These are phyloP conservation scores for Rhopalosiphum nymphaeae DNA, from an alignment of 2,888 invertebrate genomes.

Conservation along the genomic window DNA sequence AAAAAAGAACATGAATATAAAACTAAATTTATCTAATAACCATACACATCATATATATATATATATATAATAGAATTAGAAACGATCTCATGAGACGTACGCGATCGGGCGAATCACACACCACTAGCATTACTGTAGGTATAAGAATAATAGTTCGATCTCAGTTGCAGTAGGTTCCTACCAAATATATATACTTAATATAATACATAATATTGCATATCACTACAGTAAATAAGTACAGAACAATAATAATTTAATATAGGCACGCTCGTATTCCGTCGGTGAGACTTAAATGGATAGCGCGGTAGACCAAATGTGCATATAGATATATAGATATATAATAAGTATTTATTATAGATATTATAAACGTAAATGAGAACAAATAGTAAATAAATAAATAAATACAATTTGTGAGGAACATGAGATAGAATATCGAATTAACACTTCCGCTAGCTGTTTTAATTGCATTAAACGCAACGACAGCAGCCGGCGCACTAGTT, in stretches of 20 bases:
- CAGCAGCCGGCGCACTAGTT: slow-evolving; percentile 9
- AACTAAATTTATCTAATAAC: background rate
- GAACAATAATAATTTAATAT: background rate
- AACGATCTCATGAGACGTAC: background rate
- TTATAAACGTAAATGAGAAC: background rate
- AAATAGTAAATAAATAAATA: background rate
- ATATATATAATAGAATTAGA: background rate
- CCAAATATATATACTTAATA: background rate
- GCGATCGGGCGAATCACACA: background rate
- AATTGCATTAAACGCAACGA: slow-evolving; percentile 13
- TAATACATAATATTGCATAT: background rate
- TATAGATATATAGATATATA: background rate
- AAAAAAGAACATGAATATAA: background rate
- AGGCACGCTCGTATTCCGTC: background rate
- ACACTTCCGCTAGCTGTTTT: background rate
- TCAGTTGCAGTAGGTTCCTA: background rate
- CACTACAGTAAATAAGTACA: background rate
- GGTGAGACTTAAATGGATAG: background rate
- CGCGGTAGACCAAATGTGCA: background rate
- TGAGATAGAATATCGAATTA: background rate
- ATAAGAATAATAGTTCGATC: background rate
- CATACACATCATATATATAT: background rate
- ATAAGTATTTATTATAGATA: background rate
- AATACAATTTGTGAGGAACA: background rate
- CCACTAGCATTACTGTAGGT: background rate